These are phyloP conservation scores for Loripinus fragilis DNA, from an alignment of 2,888 invertebrate genomes.

Conservation along the genomic window DNA sequence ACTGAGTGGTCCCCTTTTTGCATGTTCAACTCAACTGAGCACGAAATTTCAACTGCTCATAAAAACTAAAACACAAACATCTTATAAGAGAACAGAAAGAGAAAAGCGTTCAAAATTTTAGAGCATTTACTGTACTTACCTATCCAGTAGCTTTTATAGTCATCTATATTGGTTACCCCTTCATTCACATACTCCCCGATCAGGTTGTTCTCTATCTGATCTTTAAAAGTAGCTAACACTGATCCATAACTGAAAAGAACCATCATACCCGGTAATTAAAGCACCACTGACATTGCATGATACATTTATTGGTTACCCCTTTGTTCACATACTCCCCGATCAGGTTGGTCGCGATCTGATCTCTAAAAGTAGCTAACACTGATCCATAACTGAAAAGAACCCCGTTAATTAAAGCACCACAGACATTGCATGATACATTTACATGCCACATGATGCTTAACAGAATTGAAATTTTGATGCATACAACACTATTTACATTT, in stretches of 20 bases:
- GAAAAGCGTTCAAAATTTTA: no score
- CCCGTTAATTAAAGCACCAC: no score
- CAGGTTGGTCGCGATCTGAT: conserved; percentile 64
- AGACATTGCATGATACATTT: no score
- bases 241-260: conserved; percentile 68
- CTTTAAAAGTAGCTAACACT: conserved; percentile 61
- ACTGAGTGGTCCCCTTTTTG: no score
- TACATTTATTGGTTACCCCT: neutral
- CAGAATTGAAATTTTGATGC: no score
- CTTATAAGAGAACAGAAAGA: neutral
- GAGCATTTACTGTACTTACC: no score
- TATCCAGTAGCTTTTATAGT: conserved; percentile 25
- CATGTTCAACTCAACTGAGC: neutral
- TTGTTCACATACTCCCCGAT: conserved; percentile 48
- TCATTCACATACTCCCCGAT: conserved; percentile 48
- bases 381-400: conserved; percentile 68
- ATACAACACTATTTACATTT: no score
- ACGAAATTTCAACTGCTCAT: no score
- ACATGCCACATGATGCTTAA: no score
- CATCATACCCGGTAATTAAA: no score
- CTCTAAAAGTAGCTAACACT: conserved; percentile 61
- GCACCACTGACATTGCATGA: no score
- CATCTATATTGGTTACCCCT: neutral
- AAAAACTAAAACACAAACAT: neutral
- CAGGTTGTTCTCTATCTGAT: conserved; percentile 65